These are phyloP conservation scores for Melanotaenia trifasciata DNA, from an alignment of 2,797 vertebrate species.

Conservation along the genomic window DNA sequence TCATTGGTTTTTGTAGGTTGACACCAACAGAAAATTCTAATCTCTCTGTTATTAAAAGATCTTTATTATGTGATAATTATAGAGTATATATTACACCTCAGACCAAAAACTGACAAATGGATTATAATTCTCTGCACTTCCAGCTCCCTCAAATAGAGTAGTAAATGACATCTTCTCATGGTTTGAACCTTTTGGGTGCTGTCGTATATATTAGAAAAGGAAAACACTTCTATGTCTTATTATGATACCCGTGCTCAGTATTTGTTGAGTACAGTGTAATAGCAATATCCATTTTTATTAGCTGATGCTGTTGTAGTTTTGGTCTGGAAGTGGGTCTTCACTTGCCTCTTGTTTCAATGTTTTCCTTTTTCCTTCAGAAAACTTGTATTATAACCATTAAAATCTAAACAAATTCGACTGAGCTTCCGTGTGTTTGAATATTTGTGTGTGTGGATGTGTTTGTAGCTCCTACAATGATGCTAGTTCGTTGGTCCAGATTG, in stretches of 20 bases:
- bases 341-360: conserved; percentile 81
- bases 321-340: conserved; percentile 81
- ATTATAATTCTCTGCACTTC: conserved; percentile 68
- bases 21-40: conserved; percentile 60
- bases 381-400: conserved; percentile 85
- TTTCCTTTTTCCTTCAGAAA: conserved; percentile 76
- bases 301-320: conserved; percentile 81
- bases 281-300: conserved; percentile 80
- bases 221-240: conserved; percentile 82
- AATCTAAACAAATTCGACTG: conserved; percentile 75
- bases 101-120: conserved; percentile 75
- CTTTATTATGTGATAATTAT: conserved; percentile 76
- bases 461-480: background rate
- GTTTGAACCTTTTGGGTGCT: conserved; percentile 73
- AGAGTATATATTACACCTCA: conserved; percentile 75
- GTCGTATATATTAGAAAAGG: conserved; percentile 71
- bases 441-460: conserved; percentile 10
- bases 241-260: conserved; percentile 79
- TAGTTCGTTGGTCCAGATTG: background rate
- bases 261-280: conserved; percentile 82
- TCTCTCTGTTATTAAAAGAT: conserved; percentile 64
- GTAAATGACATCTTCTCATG: conserved; percentile 55
- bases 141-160: conserved; percentile 59
- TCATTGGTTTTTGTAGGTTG: conserved; percentile 40
- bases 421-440: conserved; percentile 9